These are phyloP conservation scores for Esox niger DNA, from an alignment of 2,113 vertebrate species.

Conservation along the genomic window DNA sequence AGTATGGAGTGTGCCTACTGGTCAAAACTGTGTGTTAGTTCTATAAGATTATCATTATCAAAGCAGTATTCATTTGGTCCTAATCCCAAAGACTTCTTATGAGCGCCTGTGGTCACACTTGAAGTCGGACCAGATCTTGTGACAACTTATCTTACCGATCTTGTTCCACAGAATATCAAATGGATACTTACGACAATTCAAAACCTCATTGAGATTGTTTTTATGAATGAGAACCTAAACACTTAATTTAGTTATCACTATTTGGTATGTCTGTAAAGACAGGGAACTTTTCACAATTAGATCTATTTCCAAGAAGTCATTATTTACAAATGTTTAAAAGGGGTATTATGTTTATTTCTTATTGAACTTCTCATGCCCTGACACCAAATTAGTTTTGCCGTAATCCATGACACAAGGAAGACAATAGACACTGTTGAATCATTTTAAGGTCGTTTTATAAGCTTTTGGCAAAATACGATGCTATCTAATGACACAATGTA, in stretches of 20 bases:
- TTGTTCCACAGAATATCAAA: constrained; percentile 7
- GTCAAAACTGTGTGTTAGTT: background rate
- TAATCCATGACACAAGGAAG: background rate
- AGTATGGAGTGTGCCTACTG: background rate
- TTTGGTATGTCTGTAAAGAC: no score
- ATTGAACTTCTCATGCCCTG: constrained; percentile 2
- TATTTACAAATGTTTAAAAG: background rate
- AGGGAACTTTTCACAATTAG: no score
- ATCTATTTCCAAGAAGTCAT: no score
- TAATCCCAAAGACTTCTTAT: background rate
- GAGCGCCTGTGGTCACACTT: background rate
- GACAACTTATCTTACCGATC: constrained; percentile 1
- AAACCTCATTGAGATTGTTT: background rate
- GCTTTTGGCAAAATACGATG: background rate
- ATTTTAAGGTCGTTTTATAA: constrained; percentile 6
- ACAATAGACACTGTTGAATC: background rate
- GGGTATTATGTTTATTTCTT: background rate
- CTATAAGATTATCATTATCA: background rate
- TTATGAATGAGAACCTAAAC: background rate
- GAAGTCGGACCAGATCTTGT: background rate
- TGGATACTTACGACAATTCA: background rate
- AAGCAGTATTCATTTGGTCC: background rate
- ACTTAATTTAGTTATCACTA: no score
- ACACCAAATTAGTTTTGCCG: constrained; percentile 6
- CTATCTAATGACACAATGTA: background rate